Base-by-base conservation (phyloP, 53 echinoderm and acorn worm genomes). In the Zoroaster sp. region DNA sequence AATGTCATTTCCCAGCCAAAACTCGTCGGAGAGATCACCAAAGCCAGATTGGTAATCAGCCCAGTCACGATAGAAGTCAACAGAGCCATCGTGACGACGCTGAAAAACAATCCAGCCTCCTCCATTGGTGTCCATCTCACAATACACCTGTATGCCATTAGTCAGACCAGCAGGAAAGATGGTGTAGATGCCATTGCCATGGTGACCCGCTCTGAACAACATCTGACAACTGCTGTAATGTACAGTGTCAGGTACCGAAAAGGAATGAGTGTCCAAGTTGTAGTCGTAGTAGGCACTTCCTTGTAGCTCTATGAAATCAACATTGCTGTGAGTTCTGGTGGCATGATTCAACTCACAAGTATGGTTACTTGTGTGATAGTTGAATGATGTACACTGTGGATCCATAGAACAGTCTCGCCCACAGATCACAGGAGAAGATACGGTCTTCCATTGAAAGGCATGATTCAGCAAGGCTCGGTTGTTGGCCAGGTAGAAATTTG, bases 331-430 rank as follows among this genome's bases (percentile, higher is more conserved):
- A 18, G 15, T 5, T n/a, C 52, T 52, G 52, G 52, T 52, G 52
- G 52, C 3, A 18, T 52, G 15, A 18, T n/a, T 52, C 4, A 52
- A 2, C 3, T 52, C 52, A 52, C 52, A 54, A 7, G 7, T 54
- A 2, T 21, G 1, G 23, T n/a, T 20, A 23, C 7, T 54, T 7
- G 5, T 5, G 15, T n/a, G 54, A 54, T 54, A 54, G 3, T 54
- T 54, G 54, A 54, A 54, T 21, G 54, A 54, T 54, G 54, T 7
- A 54, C 54, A 54, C 54, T 54, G 77, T n/a, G 52, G 54, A 28
- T 76, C 51, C 34, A 51, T 76, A 12, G 77, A 76, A 34, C 77
- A 76, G 35, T 76, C 52, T 15, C 52, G 53, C 33, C 52, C 77
- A 33, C 77, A 77, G 51, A 77, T 14, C 77, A 77, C 51, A 77